Percentiles rank a stretch among this genome's conserved stretches.
Conservation (phyloP, 2,888 invertebrate species). For the Megaustenia siamemsis region DNA sequence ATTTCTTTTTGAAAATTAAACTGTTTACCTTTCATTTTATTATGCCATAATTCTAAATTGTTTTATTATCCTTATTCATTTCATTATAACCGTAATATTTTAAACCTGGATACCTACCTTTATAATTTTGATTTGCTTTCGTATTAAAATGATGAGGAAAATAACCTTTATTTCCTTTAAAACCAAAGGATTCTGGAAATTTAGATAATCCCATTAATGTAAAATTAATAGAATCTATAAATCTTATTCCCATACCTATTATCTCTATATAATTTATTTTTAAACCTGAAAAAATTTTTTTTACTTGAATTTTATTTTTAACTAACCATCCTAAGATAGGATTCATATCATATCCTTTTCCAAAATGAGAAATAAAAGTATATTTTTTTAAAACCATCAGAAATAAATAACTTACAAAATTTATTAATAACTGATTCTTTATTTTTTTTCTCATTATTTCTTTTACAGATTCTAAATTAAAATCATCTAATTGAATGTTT, state of each 20-base stretch:
- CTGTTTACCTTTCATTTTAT: background rate
- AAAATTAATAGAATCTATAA: slow-evolving; percentile 31
- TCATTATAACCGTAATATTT: slow-evolving; percentile 17
- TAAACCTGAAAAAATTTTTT: background rate
- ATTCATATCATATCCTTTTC: slow-evolving; percentile 34
- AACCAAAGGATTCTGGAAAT: slow-evolving; percentile 12
- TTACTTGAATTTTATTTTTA: slow-evolving; percentile 22
- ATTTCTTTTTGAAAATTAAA: slow-evolving; percentile 25
- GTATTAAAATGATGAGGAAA: slow-evolving; percentile 27
- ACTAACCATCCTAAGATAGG: slow-evolving; percentile 36
- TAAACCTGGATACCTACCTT: background rate
- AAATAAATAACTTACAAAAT: slow-evolving; percentile 33
- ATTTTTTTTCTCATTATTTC: background rate
- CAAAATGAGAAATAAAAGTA: slow-evolving; percentile 27
- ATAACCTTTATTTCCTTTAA: slow-evolving; percentile 38
- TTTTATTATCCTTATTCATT: background rate
- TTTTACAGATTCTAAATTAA: background rate
- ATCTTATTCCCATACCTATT: slow-evolving; percentile 26
- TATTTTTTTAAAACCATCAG: background rate
- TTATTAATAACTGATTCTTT: slow-evolving; percentile 15
- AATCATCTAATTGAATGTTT: background rate
- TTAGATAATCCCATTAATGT: slow-evolving; percentile 3
- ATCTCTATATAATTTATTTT: slow-evolving; percentile 20
- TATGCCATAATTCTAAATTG: background rate
- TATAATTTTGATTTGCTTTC: slow-evolving; percentile 12